Conservation (phyloP, 2,888 invertebrate genomes). For the Lumbricus terrestris region DNA sequence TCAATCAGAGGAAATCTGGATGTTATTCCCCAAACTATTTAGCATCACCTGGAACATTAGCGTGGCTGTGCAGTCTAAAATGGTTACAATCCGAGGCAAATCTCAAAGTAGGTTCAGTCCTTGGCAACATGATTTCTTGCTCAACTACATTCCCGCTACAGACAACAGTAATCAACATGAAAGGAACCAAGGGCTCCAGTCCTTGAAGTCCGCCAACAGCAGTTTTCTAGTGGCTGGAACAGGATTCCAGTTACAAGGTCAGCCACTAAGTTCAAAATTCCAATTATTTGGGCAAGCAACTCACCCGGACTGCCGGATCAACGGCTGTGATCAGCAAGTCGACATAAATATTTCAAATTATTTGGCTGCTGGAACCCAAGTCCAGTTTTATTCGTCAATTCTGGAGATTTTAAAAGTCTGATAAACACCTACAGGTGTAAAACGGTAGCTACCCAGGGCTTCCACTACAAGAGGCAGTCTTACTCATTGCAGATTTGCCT, state of each 20-base stretch:
- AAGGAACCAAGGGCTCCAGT: not conserved
- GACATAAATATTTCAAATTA: not conserved
- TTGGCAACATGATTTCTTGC: not conserved
- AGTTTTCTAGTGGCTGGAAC: not conserved
- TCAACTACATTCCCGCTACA: not conserved
- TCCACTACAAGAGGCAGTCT: not conserved
- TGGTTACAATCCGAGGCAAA: not conserved
- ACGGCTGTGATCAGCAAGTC: not conserved
- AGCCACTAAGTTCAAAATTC: not conserved
- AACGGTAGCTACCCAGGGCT: not conserved
- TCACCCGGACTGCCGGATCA: not conserved
- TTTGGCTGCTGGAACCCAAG: no score
- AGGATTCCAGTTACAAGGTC: not conserved
- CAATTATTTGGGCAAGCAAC: not conserved
- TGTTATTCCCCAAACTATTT: no score
- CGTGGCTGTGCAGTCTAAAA: not conserved
- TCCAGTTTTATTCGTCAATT: no score
- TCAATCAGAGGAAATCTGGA: not conserved
- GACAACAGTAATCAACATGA: not conserved
- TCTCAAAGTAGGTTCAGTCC: not conserved
- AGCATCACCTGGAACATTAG: not conserved
- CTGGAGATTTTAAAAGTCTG: no score
- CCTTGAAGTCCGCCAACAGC: not conserved
- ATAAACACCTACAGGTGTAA: not conserved
- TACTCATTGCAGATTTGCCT: not conserved